Evolutionary conservation across 2,797 vertebrate genomes (phyloP).

Genomic region (Benthosema pterotum): DNA sequence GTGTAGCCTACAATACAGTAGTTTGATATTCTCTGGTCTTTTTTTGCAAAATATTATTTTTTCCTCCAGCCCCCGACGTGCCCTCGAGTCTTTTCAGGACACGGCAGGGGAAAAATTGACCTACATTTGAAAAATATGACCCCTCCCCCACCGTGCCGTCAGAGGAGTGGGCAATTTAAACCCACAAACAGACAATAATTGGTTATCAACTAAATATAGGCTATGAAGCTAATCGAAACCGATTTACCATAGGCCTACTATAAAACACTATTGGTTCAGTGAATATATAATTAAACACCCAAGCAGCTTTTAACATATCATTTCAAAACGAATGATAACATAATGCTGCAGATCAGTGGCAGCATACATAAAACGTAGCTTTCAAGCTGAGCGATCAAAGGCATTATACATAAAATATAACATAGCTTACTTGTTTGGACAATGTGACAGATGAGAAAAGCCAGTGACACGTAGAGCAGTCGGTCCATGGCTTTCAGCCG

Average conservation of each 20-base stretch:
- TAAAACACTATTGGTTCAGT: background rate
- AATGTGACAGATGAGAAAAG: constrained; percentile 52
- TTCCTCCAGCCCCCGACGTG: background rate
- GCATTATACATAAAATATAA: background rate
- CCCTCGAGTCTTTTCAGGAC: background rate
- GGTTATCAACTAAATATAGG: background rate
- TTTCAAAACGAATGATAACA: background rate
- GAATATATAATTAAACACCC: background rate
- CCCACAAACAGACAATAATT: background rate
- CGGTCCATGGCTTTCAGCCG: constrained; percentile 51
- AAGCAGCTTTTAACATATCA: background rate
- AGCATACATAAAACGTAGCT: too few species aligned
- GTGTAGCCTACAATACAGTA: too few species aligned
- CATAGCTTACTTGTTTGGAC: constrained; percentile 69
- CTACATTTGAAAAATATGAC: constrained; percentile 50
- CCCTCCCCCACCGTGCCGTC: constrained; percentile 51
- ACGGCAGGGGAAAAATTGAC: constrained; percentile 38
- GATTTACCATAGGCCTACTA: background rate
- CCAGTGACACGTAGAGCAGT: constrained; percentile 27
- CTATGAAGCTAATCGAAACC: background rate
- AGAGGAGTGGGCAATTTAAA: constrained; percentile 47
- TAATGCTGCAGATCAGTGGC: background rate
- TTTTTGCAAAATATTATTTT: background rate
- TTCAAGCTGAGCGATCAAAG: too few species aligned
- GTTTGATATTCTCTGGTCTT: background rate